Evolutionary conservation across 2,797 vertebrate species (phyloP).

Genomic region (Tokudaia muenninki): DNA sequence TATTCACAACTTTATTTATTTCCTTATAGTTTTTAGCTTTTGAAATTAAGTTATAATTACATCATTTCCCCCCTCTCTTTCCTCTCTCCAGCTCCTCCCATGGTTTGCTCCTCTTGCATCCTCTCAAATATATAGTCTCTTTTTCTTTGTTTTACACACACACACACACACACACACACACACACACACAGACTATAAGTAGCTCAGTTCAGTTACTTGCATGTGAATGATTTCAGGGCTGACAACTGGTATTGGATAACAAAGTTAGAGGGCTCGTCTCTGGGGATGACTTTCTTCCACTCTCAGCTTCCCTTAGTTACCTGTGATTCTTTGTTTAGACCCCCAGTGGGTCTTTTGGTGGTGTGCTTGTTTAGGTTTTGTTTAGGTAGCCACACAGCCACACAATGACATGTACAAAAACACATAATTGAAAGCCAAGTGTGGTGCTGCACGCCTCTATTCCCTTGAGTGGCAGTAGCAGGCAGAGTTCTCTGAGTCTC

Average conservation of each 20-base stretch:
- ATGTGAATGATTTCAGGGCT: neutral
- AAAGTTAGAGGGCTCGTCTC: neutral
- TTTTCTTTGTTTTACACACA: neutral
- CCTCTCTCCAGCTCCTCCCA: neutral
- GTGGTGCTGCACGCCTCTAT: neutral
- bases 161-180: neutral
- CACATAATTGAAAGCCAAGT: neutral
- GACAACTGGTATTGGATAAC: neutral
- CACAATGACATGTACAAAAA: neutral
- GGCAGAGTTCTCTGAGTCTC: neutral
- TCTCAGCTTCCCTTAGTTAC: neutral
- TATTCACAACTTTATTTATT: neutral
- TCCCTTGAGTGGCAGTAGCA: neutral
- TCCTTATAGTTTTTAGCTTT: neutral
- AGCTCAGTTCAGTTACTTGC: neutral
- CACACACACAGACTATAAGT: neutral
- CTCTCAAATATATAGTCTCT: neutral
- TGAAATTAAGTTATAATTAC: neutral
- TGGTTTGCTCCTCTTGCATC: neutral
- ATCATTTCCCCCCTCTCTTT: neutral
- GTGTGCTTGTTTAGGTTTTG: neutral
- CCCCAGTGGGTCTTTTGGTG: neutral
- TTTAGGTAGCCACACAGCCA: neutral
- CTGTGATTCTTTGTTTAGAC: neutral
- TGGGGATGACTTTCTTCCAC: neutral